Evolutionary conservation across 1,140 invertebrate species (phyloP).

Genomic region (Hermatobates lingyangjiaoensis): DNA sequence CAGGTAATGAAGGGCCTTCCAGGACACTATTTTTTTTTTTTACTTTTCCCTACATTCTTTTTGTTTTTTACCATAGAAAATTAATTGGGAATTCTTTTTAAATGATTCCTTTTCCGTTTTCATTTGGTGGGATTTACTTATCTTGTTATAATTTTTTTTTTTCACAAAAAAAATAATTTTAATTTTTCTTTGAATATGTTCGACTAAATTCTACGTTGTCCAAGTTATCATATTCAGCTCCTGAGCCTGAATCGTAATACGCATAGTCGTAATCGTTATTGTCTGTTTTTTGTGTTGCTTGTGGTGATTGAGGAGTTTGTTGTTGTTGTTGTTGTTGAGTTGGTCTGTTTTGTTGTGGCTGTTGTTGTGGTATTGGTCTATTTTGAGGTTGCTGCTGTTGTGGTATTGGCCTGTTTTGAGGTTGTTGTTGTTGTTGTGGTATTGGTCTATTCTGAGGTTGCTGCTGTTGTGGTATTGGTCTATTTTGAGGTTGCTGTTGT

Average conservation of each 20-base stretch:
- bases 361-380: not conserved
- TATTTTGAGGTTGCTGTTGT: not conserved
- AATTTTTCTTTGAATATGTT: constrained; percentile 14
- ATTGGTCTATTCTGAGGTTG: not conserved
- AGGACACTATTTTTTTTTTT: too few relatives aligned
- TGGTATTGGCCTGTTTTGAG: not conserved
- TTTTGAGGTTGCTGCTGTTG: constrained; percentile 1
- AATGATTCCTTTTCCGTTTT: too few relatives aligned
- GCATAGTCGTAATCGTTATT: constrained; percentile 19
- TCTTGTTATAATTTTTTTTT: too few relatives aligned
- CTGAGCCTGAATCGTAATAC: constrained; percentile 18
- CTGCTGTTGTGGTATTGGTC: not conserved
- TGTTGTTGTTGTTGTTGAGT: not conserved
- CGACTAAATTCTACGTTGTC: constrained; percentile 17
- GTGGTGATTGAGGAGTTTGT: not conserved
- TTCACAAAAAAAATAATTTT: too few relatives aligned
- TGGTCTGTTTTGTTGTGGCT: not conserved
- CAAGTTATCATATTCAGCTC: constrained; percentile 18
- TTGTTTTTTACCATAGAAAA: too few relatives aligned
- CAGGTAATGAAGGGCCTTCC: too few relatives aligned
- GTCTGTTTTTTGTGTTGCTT: constrained; percentile 9
- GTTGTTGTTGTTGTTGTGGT: constrained; percentile 1
- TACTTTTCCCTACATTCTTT: too few relatives aligned
- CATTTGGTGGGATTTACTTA: too few relatives aligned
- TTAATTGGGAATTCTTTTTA: too few relatives aligned